Evolutionary conservation across 1,140 invertebrate genomes (phyloP).

Genomic region (Trichonephila clavata): DNA sequence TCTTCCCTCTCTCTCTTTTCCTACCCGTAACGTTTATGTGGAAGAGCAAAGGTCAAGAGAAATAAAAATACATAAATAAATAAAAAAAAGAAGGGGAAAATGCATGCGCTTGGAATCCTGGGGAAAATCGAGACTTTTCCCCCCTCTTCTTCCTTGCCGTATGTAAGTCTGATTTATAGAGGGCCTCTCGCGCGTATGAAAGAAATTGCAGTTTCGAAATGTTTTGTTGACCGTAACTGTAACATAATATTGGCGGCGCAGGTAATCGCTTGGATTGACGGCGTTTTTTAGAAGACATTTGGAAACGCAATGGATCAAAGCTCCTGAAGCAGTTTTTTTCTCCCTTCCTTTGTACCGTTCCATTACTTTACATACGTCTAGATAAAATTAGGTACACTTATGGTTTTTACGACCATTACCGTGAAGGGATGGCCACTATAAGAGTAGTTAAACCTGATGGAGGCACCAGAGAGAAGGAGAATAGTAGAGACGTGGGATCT

Average conservation of each 20-base stretch:
- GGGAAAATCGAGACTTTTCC: not conserved
- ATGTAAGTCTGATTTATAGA: not conserved
- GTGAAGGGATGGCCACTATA: not conserved
- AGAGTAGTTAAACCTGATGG: not conserved
- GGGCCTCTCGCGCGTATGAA: not conserved
- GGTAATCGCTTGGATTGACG: constrained; percentile 14
- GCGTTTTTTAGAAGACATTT: constrained; percentile 24
- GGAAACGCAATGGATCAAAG: not conserved
- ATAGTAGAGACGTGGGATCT: no score
- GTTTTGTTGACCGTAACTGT: not conserved
- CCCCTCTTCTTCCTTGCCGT: not conserved
- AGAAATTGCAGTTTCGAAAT: constrained; percentile 15
- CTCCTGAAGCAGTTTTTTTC: not conserved
- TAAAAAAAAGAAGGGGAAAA: not conserved
- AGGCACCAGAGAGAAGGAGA: not conserved
- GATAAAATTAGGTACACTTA: constrained; percentile 34
- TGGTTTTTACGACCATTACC: constrained; percentile 26
- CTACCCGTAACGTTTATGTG: not conserved
- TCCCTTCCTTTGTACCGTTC: not conserved
- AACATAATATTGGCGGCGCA: constrained; percentile 14
- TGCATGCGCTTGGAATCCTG: not conserved
- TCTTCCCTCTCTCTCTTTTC: not conserved
- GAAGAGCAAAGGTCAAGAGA: not conserved
- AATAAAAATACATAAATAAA: not conserved
- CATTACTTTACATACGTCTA: constrained; percentile 27